Evolutionary conservation across 1,140 invertebrate genomes (phyloP).

Genomic region (Cydia fagiglandana): DNA sequence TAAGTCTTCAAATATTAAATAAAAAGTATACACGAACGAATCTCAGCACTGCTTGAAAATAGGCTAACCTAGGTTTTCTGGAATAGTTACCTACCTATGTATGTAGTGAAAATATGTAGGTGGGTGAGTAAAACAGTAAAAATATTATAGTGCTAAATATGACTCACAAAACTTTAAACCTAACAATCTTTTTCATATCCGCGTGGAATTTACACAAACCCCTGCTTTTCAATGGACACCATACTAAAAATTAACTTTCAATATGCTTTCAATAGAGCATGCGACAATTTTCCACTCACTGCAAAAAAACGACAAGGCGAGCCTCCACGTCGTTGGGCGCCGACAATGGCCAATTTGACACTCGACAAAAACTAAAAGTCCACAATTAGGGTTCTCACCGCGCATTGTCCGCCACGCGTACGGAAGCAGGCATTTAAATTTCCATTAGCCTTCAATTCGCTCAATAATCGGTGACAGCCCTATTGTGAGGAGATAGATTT

Average conservation of each 20-base stretch:
- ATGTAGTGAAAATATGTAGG: too few species aligned
- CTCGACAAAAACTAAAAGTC: constrained; percentile 54
- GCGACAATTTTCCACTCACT: constrained; percentile 16
- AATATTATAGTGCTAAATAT: too few species aligned
- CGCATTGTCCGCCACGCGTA: constrained; percentile 40
- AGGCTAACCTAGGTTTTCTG: too few species aligned
- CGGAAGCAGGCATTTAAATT: constrained; percentile 67
- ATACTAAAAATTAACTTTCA: constrained; percentile 1
- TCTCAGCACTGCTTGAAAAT: too few species aligned
- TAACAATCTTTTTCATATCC: too few species aligned
- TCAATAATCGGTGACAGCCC: constrained; percentile 55
- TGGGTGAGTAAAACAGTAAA: too few species aligned
- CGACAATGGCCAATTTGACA: constrained; percentile 65
- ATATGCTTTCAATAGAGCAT: background rate
- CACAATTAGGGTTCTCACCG: constrained; percentile 57
- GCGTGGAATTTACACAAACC: background rate
- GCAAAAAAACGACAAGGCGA: constrained; percentile 25
- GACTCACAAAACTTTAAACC: too few species aligned
- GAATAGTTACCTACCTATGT: too few species aligned
- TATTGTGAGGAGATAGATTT: constrained; percentile 36
- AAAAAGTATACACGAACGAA: too few species aligned
- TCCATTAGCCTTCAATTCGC: constrained; percentile 53
- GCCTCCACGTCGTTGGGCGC: constrained; percentile 48
- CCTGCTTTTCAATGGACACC: background rate
- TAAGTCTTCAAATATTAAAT: too few species aligned